Base-by-base conservation (phyloP, 1,140 invertebrate genomes). In the Diorhabda elongata region DNA sequence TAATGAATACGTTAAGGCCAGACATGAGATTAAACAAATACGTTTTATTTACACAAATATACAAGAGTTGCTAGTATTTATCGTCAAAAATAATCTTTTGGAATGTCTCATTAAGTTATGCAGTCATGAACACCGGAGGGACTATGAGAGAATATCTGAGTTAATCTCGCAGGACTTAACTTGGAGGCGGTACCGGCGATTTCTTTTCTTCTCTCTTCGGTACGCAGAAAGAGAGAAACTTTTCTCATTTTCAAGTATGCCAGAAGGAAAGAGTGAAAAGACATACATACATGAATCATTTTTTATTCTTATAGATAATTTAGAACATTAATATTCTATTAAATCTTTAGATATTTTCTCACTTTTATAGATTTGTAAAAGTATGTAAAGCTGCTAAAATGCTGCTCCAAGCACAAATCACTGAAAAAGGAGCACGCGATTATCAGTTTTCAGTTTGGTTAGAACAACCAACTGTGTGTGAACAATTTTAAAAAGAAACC, bases 121-220 rank as follows among this genome's bases (percentile, higher is more conserved):
- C 52, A 67, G 70, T 71, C 70, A 71, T 71, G 70, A 71, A 71
- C 68, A 71, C 67, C 70, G 66, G 43, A 59, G 43, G 70, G 70
- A 68, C 66, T 71, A 71, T 62, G 43, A 52, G 47, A 52, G 6
- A 8, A 52, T 52, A 6, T 52, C 26, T 26, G 26, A n/a, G 47
- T 52, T 52, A n/a, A 52, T 52, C 47, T 4, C n/a, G 47, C 47
- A 52, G 47, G 47, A 52, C 47, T 52, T 52, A 52, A 52, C 47
- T 52, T 52, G 47, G 47, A 52, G 47, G 47, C 47, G 47, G 47
- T 52, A 52, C 47, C 47, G 47, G 2, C 47, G n/a, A n/a, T 52
- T 52, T 52, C 47, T 52, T 52, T 52, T 52, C 47, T 52, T 52
- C 47, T 52, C 4, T 52, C 47, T 52, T 52, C 47, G 47, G 26